Evolutionary conservation across 2,797 vertebrate genomes (phyloP), one percentile per base, ranked within the genome.

Genomic region (Percopsis omiscomaycus): DNA sequence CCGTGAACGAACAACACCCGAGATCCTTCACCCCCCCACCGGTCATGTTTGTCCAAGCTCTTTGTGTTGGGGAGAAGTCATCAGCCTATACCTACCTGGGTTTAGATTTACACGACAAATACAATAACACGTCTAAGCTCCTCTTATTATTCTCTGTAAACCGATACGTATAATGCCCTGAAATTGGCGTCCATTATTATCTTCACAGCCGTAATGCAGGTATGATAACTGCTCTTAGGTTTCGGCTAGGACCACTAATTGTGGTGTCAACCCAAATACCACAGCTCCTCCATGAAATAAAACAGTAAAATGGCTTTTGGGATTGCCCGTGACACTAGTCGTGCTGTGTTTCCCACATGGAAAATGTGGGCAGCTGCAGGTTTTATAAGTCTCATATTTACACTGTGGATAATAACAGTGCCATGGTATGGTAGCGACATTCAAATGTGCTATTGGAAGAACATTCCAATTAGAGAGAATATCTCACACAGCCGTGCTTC

Each of bases 211-310:
- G 55, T 49, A 71, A 71, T 37, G 13, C 60, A 64, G 62, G 37
- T 64, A 59, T 47, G 63, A 65, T 71, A 78, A 64, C 1, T 66
- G 69, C 62, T 55, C 44, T 60, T 50, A 42, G 64, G 49, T 71
- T 74, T 60, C 8, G 55, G 52, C 27, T 6, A 5, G 73, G 66
- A 69, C 72, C 70, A 59, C 80, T 81, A 80, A 83, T 83, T 82
- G 66, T 69, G 47, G 49, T 67, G 68, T 85, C 79, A 69, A 46
- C 73, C 62, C 61, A 68, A 32, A 63, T 79, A 65, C 52, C 32
- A 44, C 59, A 69, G 82, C 84, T 44, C 48, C 56, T 61, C 66
- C 32, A 13, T 74, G 84, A 80, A 51, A 77, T 62, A 62, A 87
- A 82, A 59, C 82, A 85, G 77, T 45, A 0, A 58, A 67, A 66